Base-by-base conservation (phyloP, 2,113 vertebrate genomes). In the Pimephales promelas region DNA sequence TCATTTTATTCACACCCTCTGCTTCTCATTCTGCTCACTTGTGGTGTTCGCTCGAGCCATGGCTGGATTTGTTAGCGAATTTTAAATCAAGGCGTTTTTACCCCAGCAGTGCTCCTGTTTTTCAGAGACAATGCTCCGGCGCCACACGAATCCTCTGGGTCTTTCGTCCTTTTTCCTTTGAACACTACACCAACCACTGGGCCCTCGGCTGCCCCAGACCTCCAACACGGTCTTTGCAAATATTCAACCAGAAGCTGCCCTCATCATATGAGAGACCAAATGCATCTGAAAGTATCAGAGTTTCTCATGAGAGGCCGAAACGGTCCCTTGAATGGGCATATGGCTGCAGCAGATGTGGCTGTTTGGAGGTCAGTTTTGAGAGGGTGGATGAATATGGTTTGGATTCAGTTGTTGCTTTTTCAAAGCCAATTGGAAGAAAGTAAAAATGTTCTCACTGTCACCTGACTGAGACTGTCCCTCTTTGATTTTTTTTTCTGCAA, bases 31-130 rank as follows among this genome's bases (percentile, higher is more conserved):
- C 91, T 52, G 64, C 88, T 90, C 89, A 86, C 90, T 84, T 61
- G 76, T 86, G 40, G 71, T 88, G 90, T 91, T 91, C 92, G 89
- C 87, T 79, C 90, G 89, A 89, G 89, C 88, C 79, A 84, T 90
- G 88, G 75, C 89, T 89, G 88, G 86, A 88, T 93, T 91, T 93
- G 89, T 89, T 90, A 89, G 88, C 90, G 91, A 91, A 94, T 94
- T 94, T 93, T 91, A 93, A 93, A 94, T 93, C 91, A 94, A 93
- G 92, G 90, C 91, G 83, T 89, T 91, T 92, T 86, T 92, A 90
- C 83, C 86, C 84, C 71, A 87, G 88, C 88, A 89, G 90, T 90
- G 87, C 89, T 90, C 66, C 84, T 89, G 82, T 64, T 88, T 89
- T 89, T 88, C 79, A 83, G 90, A 93, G 91, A 94, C 91, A 93